Conservation (phyloP, 1,140 invertebrate species). For the Neoseiulus cucumeris region DNA sequence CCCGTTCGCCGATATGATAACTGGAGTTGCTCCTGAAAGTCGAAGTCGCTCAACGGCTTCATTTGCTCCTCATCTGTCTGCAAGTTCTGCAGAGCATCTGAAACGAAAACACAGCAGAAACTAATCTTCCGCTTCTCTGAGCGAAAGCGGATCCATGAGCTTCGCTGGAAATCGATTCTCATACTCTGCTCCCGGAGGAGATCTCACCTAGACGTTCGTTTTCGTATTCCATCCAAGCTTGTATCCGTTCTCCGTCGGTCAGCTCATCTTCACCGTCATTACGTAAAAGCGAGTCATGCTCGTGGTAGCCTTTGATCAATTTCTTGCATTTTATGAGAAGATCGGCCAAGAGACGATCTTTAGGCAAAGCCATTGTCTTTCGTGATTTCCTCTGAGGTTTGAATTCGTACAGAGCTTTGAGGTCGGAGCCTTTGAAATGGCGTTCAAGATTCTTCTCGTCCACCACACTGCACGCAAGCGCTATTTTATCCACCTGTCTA, state of each 20-base stretch:
- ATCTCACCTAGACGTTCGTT: constrained; percentile 36
- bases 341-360: constrained; percentile 62
- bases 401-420: constrained; percentile 69
- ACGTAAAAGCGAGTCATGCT: constrained; percentile 81
- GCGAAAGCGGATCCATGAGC: too few species aligned
- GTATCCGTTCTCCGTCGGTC: constrained; percentile 69
- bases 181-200: too few species aligned
- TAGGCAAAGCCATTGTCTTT: constrained; percentile 24
- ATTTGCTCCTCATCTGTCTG: too few species aligned
- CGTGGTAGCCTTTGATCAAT: constrained; percentile 56
- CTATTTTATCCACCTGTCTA: constrained; percentile 81
- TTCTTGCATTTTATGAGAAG: constrained; percentile 48
- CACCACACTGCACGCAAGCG: constrained; percentile 74
- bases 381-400: constrained; percentile 35
- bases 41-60: too few species aligned
- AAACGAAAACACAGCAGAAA: too few species aligned
- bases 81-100: too few species aligned
- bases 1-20: too few species aligned
- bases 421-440: constrained; percentile 70
- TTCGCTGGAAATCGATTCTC: too few species aligned
- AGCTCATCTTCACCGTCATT: constrained; percentile 75
- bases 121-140: too few species aligned
- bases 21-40: too few species aligned
- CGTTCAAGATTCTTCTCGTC: constrained; percentile 92
- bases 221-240: constrained; percentile 81